phyloP scores from a whole-genome alignment of 2,113 vertebrate genomes.

The Callaeas wilsoni region DNA sequence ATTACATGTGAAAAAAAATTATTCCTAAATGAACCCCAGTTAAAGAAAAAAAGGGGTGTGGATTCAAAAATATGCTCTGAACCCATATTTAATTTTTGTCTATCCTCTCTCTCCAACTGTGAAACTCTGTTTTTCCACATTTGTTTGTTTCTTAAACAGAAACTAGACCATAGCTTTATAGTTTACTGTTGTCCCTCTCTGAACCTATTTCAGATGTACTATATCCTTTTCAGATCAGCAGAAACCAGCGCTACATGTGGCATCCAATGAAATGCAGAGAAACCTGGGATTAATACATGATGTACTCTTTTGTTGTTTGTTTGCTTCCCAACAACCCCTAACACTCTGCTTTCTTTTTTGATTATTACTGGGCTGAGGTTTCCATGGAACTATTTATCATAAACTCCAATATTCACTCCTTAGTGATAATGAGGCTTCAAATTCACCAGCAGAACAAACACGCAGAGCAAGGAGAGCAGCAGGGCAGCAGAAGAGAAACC shows the following conservation, averaged over 20 bases:
- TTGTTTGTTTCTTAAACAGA: not conserved
- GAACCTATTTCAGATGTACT: not conserved
- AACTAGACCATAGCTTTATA: not conserved
- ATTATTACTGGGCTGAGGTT: not conserved
- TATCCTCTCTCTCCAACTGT: not conserved
- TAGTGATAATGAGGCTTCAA: not conserved
- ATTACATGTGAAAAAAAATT: not conserved
- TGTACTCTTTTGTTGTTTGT: not conserved
- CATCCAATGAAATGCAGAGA: not conserved
- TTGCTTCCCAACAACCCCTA: not conserved
- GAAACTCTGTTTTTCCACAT: not conserved
- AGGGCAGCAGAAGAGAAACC: not conserved
- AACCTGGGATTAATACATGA: not conserved
- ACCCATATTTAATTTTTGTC: not conserved
- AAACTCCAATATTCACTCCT: not conserved
- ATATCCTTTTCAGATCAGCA: not conserved
- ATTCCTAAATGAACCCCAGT: not conserved
- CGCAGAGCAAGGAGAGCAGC: not conserved
- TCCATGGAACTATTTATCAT: not conserved
- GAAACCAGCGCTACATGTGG: rapidly evolving
- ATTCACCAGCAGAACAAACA: not conserved
- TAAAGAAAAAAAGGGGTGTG: not conserved
- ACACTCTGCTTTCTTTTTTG: not conserved
- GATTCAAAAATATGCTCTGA: not conserved
- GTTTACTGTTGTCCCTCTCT: not conserved